Base-by-base conservation (phyloP, 2,113 vertebrate genomes). In the Mugil cephalus region DNA sequence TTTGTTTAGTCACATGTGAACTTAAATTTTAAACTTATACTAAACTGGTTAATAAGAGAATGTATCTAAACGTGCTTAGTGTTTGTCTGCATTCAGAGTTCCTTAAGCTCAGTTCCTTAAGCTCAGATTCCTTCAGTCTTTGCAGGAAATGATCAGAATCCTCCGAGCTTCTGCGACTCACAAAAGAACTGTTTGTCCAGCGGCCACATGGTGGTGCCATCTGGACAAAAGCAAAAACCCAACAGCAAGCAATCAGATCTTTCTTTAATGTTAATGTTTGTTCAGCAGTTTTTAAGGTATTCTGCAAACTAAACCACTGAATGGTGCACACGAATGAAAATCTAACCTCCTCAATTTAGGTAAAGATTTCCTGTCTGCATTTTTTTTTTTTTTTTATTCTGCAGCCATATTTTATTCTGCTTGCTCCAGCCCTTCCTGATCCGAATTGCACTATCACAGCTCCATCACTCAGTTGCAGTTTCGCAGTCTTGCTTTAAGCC, bases 381-480 rank as follows among this genome's bases (percentile, higher is more conserved):
- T n/a, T n/a, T n/a, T n/a, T n/a, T n/a, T n/a, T n/a, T n/a, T n/a
- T n/a, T n/a, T n/a, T n/a, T n/a, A n/a, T n/a, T n/a, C n/a, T n/a
- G n/a, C n/a, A 12, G 18, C 19, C 47, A n/a, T 40, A 11, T 55
- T 64, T 55, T 30, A n/a, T 39, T 38, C 7, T 2, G 7, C 19
- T 17, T 17, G 7, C 8, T 43, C 2, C 1, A 0, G 9, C 13
- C 18, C 4, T 18, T 8, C 2, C 66, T 47, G 9, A 38, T 48
- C 21, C 48, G 34, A 69, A 69, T 56, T 69, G 30, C 42, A 39
- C 48, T 34, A 39, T 19, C 9, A 7, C 14, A 53, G n/a, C 18
- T 46, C 42, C 46, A 59, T 67, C 11, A 35, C 45, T 56, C 2
- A 6, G 30, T n/a, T 34, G 43, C 12, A 47, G 47, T 30, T 50